Conservation (phyloP, 2,113 vertebrate genomes). For the Microcebus murinus region DNA sequence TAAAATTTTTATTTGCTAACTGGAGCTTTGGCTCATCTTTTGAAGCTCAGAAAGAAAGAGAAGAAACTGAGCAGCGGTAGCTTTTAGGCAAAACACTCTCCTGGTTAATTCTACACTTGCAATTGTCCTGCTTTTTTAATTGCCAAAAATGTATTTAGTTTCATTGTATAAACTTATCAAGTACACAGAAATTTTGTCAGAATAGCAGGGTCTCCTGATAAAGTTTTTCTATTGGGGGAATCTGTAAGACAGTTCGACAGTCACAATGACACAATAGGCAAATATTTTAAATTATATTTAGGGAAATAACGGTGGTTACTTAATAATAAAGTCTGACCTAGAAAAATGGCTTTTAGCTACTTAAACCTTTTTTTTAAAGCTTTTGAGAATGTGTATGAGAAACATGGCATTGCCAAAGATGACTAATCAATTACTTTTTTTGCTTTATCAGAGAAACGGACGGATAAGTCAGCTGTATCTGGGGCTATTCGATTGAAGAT, state of each 20-base stretch:
- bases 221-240: background rate
- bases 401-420: background rate
- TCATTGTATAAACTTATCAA: background rate
- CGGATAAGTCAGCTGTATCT: slow-evolving; percentile 97
- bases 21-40: background rate
- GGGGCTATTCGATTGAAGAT: slow-evolving; percentile 97
- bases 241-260: background rate
- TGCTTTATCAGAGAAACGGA: slow-evolving; percentile 92
- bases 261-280: background rate
- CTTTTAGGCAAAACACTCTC: slow-evolving; percentile 1
- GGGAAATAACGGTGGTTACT: background rate
- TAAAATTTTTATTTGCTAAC: background rate
- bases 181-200: background rate
- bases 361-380: background rate
- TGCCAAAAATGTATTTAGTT: background rate
- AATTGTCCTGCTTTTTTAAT: slow-evolving; percentile 12
- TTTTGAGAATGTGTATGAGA: background rate
- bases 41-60: slow-evolving; percentile 21
- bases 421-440: slow-evolving; percentile 22
- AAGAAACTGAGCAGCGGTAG: background rate
- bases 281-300: background rate
- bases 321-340: background rate
- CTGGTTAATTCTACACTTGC: background rate
- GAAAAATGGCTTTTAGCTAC: background rate
- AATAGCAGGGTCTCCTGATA: background rate